phyloP scores from a whole-genome alignment of 1,140 invertebrate species.

The Diploscapter pachys region DNA sequence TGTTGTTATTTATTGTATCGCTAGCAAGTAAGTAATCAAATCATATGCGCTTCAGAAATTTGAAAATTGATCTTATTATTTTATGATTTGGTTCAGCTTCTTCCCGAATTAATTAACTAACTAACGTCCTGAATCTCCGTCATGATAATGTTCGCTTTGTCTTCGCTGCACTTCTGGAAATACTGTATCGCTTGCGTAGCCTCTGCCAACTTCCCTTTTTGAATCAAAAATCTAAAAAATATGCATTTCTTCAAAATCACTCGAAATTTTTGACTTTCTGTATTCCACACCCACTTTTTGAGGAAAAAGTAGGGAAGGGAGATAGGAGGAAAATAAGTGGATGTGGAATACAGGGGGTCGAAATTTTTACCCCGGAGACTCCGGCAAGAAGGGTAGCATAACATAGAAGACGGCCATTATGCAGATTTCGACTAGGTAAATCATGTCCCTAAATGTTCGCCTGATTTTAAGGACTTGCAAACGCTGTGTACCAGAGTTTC shows the following conservation, averaged over 20 bases:
- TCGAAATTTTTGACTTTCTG: neutral
- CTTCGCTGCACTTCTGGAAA: conserved; percentile 39
- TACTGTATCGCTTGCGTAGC: conserved; percentile 39
- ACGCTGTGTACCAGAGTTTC: conserved; percentile 31
- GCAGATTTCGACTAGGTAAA: conserved; percentile 42
- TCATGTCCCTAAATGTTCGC: conserved; percentile 27
- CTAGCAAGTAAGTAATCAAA: too few relatives aligned
- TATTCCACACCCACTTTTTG: neutral
- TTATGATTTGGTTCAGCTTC: too few relatives aligned
- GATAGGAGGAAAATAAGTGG: too few relatives aligned
- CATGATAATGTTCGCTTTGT: conserved; percentile 25
- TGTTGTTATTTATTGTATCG: too few relatives aligned
- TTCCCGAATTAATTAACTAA: too few relatives aligned
- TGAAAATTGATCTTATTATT: too few relatives aligned
- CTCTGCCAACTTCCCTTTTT: conserved; percentile 25
- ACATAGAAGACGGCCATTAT: conserved; percentile 37
- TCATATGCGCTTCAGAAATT: too few relatives aligned
- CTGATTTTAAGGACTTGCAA: neutral
- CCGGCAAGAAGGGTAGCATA: conserved; percentile 39
- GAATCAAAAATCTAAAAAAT: conserved; percentile 44
- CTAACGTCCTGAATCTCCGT: conserved; percentile 36
- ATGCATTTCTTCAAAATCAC: neutral
- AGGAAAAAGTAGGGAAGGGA: too few relatives aligned
- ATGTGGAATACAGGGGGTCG: too few relatives aligned
- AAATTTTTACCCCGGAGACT: conserved; percentile 43